Percentiles rank a stretch among this genome's conserved stretches.
Evolutionary conservation across 2,888 invertebrate genomes (phyloP).

Genomic region (Drosophila recens): DNA sequence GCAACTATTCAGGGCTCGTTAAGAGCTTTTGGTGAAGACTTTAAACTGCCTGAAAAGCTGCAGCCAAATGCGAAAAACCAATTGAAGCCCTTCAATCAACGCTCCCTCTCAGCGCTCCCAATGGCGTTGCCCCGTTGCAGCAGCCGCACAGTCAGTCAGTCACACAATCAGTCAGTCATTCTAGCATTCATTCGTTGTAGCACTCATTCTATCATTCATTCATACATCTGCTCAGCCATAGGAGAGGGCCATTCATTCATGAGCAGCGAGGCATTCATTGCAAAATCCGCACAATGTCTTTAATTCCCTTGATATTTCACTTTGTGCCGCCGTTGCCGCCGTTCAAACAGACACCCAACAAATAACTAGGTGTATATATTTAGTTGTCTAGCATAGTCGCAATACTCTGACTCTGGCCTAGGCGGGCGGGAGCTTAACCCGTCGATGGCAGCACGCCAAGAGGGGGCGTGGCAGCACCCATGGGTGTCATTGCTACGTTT

Average conservation of each 20-base stretch:
- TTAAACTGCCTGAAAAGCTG: slow-evolving; percentile 37
- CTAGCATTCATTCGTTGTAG: slow-evolving; percentile 20
- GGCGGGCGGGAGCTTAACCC: slow-evolving; percentile 61
- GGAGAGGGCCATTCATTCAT: slow-evolving; percentile 50
- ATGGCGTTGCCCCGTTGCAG: slow-evolving; percentile 8
- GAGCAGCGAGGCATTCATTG: slow-evolving; percentile 68
- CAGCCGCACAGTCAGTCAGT: slow-evolving; percentile 24
- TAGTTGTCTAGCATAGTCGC: slow-evolving; percentile 75
- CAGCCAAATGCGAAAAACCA: slow-evolving; percentile 41
- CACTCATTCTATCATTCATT: slow-evolving; percentile 51
- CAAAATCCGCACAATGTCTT: slow-evolving; percentile 78
- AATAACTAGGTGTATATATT: slow-evolving; percentile 82
- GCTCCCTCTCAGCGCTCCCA: slow-evolving; percentile 37
- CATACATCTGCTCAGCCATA: slow-evolving; percentile 34
- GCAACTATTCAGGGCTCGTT: slow-evolving; percentile 27
- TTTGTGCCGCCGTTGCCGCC: slow-evolving; percentile 54
- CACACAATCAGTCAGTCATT: slow-evolving; percentile 62
- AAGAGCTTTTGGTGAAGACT: slow-evolving; percentile 32
- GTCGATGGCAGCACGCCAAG: slow-evolving; percentile 57
- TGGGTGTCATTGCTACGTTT: slow-evolving; percentile 81
- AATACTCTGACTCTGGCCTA: not conserved
- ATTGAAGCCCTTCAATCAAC: slow-evolving; percentile 64
- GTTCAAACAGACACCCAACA: slow-evolving; percentile 73
- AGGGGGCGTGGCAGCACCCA: slow-evolving; percentile 67
- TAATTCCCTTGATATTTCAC: slow-evolving; percentile 82